Percentiles rank a stretch among this genome's conserved stretches.
These are phyloP conservation scores for Herpailurus yagouaroundi DNA, from an alignment of 2,113 vertebrate genomes.

Conservation along the genomic window DNA sequence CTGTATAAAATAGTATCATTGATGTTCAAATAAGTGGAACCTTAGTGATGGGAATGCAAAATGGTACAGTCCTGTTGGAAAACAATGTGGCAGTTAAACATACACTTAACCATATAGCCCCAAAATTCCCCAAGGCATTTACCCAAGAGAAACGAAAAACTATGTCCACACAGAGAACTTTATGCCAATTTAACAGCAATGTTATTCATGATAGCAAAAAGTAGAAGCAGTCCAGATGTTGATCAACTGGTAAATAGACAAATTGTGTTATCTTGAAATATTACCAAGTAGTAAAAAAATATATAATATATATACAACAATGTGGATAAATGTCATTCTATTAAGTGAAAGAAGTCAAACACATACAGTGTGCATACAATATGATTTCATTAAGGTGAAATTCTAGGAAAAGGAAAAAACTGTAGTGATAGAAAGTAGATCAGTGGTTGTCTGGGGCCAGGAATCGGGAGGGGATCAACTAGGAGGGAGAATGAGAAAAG, in stretches of 20 bases:
- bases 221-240: slow-evolving; percentile 11
- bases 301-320: not conserved
- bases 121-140: not conserved
- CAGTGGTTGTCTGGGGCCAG: not conserved
- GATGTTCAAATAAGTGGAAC: not conserved
- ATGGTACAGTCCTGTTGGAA: not conserved
- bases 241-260: not conserved
- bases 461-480: not conserved
- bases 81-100: not conserved
- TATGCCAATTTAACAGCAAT: not conserved
- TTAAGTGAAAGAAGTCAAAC: slow-evolving; percentile 10
- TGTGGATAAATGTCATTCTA: not conserved
- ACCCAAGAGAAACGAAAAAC: slow-evolving; percentile 15
- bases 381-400: not conserved
- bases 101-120: not conserved
- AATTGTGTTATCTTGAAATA: not conserved
- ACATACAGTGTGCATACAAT: not conserved
- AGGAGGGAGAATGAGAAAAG: not conserved
- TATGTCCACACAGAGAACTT: not conserved
- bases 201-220: slow-evolving; percentile 31
- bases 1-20: not conserved
- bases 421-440: not conserved
- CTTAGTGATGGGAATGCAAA: not conserved
- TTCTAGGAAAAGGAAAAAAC: not conserved
- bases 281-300: not conserved